Conservation (phyloP, 2,113 vertebrate species). For the Leptosomus discolor region DNA sequence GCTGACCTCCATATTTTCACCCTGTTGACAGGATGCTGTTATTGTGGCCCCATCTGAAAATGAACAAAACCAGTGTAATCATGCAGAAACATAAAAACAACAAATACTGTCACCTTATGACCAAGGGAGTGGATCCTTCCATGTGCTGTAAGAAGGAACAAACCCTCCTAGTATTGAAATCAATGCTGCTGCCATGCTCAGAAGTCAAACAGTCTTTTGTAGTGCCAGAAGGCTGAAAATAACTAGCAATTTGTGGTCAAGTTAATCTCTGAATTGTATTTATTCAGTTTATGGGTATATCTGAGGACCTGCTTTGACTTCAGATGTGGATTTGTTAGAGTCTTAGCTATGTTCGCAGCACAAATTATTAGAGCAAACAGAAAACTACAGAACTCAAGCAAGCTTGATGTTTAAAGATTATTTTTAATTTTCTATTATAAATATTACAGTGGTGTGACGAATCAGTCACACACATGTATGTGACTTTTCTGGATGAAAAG, state of each 20-base stretch:
- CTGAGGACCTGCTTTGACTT: background rate
- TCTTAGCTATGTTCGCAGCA: background rate
- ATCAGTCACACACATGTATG: background rate
- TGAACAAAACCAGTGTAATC: background rate
- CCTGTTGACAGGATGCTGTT: background rate
- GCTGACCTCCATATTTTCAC: background rate
- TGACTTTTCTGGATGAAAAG: background rate
- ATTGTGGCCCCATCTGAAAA: background rate
- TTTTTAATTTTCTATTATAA: background rate
- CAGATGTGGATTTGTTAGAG: background rate
- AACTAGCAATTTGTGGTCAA: background rate
- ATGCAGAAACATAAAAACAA: background rate
- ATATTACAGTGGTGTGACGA: background rate
- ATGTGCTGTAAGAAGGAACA: background rate
- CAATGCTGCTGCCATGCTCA: background rate
- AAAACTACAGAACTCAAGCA: background rate
- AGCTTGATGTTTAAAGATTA: background rate
- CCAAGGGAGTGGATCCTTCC: background rate
- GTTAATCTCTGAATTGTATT: background rate
- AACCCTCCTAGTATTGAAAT: background rate
- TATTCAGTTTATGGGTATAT: background rate
- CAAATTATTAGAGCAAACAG: background rate
- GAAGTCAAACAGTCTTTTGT: background rate
- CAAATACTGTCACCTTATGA: background rate
- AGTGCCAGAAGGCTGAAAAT: conserved; percentile 4